Percentiles rank a stretch among this genome's conserved stretches.
Evolutionary conservation across 1,140 invertebrate species (phyloP).

Genomic region (Pseudomyrmex concolor): DNA sequence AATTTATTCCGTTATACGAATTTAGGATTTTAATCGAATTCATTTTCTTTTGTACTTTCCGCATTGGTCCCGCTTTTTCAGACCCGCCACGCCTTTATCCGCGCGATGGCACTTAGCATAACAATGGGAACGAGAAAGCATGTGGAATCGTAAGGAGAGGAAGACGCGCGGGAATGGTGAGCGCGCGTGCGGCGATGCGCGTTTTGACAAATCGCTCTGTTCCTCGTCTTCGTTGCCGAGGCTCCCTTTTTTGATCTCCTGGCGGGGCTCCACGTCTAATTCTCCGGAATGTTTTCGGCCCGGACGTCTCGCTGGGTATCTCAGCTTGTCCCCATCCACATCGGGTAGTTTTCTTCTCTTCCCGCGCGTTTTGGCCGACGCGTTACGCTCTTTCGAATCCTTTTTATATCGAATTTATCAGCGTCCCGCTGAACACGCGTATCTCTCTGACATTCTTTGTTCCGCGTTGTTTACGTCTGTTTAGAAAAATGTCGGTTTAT

Average conservation of each 20-base stretch:
- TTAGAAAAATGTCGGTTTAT: slow-evolving; percentile 11
- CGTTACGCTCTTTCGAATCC: slow-evolving; percentile 32
- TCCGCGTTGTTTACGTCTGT: not conserved
- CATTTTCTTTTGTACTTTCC: slow-evolving; percentile 40
- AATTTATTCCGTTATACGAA: slow-evolving; percentile 27
- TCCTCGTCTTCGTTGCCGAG: slow-evolving; percentile 63
- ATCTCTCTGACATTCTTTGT: slow-evolving; percentile 37
- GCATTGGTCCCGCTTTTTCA: slow-evolving; percentile 26
- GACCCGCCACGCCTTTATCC: slow-evolving; percentile 14
- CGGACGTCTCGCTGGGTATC: slow-evolving; percentile 78
- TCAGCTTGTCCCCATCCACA: slow-evolving; percentile 79
- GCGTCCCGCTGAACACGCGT: slow-evolving; percentile 48
- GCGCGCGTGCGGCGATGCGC: slow-evolving; percentile 72
- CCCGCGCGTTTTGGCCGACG: slow-evolving; percentile 8
- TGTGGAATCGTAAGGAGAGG: slow-evolving; percentile 58
- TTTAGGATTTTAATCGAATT: slow-evolving; percentile 51
- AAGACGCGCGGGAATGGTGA: slow-evolving; percentile 34
- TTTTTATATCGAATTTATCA: slow-evolving; percentile 66
- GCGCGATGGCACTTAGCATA: slow-evolving; percentile 76
- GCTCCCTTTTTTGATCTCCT: slow-evolving; percentile 69
- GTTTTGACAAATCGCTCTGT: slow-evolving; percentile 80
- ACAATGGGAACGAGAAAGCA: slow-evolving; percentile 75
- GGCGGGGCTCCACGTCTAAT: slow-evolving; percentile 79
- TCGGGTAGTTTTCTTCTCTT: slow-evolving; percentile 62
- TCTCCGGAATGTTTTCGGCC: slow-evolving; percentile 80